Conservation (phyloP, 2,797 vertebrate species). For the Hapalemur alaotrensis region DNA sequence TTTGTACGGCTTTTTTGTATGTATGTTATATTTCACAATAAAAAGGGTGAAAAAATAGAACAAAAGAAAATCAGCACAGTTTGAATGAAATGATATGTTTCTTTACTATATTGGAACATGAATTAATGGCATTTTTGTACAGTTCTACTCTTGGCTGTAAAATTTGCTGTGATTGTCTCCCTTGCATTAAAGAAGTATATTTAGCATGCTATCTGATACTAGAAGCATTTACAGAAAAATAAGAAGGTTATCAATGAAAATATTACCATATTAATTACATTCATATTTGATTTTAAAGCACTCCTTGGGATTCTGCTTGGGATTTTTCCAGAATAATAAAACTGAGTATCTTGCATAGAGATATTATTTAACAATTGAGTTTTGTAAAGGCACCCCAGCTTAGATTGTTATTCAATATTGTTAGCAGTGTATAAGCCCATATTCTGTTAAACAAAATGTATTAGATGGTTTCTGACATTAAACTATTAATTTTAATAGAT, state of each 20-base stretch:
- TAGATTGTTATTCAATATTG: neutral
- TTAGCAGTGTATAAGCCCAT: neutral
- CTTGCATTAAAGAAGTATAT: neutral
- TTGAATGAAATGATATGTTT: neutral
- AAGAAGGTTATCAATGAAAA: neutral
- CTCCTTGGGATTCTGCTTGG: neutral
- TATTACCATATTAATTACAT: neutral
- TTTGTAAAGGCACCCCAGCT: neutral
- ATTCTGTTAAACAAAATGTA: neutral
- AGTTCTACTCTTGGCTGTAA: neutral
- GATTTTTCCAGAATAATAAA: constrained; percentile 33
- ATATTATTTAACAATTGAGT: neutral
- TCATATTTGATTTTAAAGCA: constrained; percentile 20
- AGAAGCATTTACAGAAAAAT: neutral
- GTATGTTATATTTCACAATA: neutral
- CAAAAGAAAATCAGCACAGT: neutral
- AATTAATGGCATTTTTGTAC: neutral
- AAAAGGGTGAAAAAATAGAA: neutral
- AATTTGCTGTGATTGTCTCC: neutral
- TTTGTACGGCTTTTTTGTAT: neutral
- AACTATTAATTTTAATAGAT: neutral
- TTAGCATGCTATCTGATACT: neutral
- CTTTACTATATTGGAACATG: neutral
- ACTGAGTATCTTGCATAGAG: neutral
- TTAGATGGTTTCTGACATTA: neutral